Evolutionary conservation across 2,888 invertebrate genomes (phyloP), one percentile per base, ranked within the genome.

Genomic region (Diachrysia chrysitis): DNA sequence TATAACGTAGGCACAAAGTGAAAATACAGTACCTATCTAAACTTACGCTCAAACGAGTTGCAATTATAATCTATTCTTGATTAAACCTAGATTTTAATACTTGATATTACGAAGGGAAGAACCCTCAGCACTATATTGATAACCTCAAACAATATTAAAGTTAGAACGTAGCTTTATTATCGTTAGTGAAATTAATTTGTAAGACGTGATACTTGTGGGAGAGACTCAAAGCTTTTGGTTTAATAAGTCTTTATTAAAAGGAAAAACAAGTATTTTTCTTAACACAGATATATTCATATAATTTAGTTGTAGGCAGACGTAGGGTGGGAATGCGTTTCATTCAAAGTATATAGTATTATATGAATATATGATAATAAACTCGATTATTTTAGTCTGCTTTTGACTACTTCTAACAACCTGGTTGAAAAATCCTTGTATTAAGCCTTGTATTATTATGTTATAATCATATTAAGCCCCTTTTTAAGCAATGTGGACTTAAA

Each of bases 71-170:
- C 25, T 21, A 51, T 17, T 14, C 48, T 21, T 51, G 21, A 51
- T 51, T 51, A 51, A 51, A 51, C 48, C 48, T 51, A 51, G 48
- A 51, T 51, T 51, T 21, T 51, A 51, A 51, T 19, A 21, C 48
- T 51, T 51, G 48, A 51, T 51, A 51, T 51, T 51, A 51, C 46
- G 17, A 6, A 51, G 12, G 48, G 48, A 51, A 21, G 48, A 10
- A 12, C 48, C 48, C 48, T 51, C 48, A 42, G 37, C 37, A 14
- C 42, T 42, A 42, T 42, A 42, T 42, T 42, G 42, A 51, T 51
- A 51, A 19, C 48, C 48, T 51, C 19, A 51, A 48, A 19, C 48
- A 21, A 51, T 51, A 51, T 51, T 51, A 21, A 51, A 51, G 10
- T 21, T 51, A 51, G 10, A 21, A 14, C 17, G 25, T 19, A 17